A percentile compares a stretch with the other conserved stretches of the same genome.
phyloP scores from a whole-genome alignment of 2,888 invertebrate species.

The Tetrapedia diversipes region DNA sequence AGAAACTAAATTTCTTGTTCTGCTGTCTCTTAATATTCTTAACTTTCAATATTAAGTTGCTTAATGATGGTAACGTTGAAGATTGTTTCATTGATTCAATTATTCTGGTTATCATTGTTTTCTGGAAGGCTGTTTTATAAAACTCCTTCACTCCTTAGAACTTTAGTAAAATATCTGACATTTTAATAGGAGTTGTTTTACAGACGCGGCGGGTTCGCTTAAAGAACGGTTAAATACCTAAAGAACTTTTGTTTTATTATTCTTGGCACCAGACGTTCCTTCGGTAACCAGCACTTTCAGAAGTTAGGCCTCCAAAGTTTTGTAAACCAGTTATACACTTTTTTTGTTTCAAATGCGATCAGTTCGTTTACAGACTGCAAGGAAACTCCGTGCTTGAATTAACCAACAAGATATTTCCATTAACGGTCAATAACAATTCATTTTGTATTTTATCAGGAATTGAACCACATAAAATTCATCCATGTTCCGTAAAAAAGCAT shows the following conservation, averaged over 20 bases:
- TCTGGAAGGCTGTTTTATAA: neutral
- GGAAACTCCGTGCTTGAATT: neutral
- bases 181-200: neutral
- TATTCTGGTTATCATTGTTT: neutral
- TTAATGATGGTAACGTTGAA: neutral
- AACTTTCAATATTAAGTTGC: neutral
- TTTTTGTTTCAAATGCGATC: neutral
- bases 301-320: neutral
- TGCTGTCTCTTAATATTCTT: no score
- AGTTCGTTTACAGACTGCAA: neutral
- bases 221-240: slow-evolving; percentile 9
- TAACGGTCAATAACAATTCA: slow-evolving; percentile 32
- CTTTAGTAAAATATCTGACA: slow-evolving; percentile 4
- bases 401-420: slow-evolving; percentile 27
- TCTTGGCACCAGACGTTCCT: neutral
- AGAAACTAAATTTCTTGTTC: no score
- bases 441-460: slow-evolving; percentile 26
- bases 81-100: no score
- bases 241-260: slow-evolving; percentile 6
- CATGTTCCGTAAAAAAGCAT: slow-evolving; percentile 48
- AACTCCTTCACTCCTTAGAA: neutral
- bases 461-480: slow-evolving; percentile 47
- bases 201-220: slow-evolving; percentile 4
- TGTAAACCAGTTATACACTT: neutral
- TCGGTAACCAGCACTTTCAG: neutral